Conservation (phyloP, 53 echinoderm and acorn worm species). For the Stichopus horrens region DNA sequence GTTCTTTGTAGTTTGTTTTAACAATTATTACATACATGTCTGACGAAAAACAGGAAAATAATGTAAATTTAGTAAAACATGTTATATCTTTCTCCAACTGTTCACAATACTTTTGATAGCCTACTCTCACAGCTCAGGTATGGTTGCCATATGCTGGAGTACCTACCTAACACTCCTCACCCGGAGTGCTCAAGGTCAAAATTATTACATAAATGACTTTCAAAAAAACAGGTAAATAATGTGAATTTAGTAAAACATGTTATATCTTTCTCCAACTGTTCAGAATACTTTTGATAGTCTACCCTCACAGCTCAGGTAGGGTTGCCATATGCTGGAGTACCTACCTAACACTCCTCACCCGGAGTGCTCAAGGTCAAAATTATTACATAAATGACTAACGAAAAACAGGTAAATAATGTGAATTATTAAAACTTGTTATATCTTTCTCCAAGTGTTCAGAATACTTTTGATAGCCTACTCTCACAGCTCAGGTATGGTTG, state of each 20-base stretch:
- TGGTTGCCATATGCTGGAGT: conserved; percentile 41
- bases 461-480: conserved; percentile 51
- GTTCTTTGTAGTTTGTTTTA: too few species aligned
- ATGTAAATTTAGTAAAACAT: too few species aligned
- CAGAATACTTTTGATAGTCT: conserved; percentile 59
- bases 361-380: conserved; percentile 32
- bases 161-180: conserved; percentile 45
- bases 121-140: conserved; percentile 34
- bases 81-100: neutral
- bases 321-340: conserved; percentile 40
- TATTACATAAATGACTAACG: too few species aligned
- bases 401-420: too few species aligned
- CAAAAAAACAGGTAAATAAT: too few species aligned
- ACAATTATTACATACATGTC: too few species aligned
- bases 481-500: conserved; percentile 46
- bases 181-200: conserved; percentile 53
- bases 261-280: neutral
- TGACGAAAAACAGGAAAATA: too few species aligned
- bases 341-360: conserved; percentile 48
- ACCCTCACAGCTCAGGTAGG: conserved; percentile 35
- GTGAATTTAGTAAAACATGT: too few species aligned
- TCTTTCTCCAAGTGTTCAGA: conserved; percentile 8
- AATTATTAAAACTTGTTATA: too few species aligned
- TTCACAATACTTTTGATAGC: conserved; percentile 55
- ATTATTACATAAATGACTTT: neutral